Base-by-base conservation (phyloP, 2,888 invertebrate species). In the Cryptus armator region DNA sequence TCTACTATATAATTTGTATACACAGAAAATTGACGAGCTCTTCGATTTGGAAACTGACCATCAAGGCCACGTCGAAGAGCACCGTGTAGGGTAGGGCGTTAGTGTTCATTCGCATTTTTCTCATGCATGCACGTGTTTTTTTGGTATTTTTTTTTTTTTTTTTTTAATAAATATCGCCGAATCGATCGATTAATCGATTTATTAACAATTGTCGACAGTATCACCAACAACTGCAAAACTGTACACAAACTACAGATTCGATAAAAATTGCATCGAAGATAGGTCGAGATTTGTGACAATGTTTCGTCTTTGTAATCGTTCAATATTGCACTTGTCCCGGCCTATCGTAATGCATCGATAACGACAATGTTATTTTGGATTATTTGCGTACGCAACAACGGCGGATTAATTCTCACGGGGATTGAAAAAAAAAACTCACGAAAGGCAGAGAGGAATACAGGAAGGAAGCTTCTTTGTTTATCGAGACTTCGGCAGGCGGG, bases 301-400 rank as follows among this genome's bases (percentile, higher is more conserved):
- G 93, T 94, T 93, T 90, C 90, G 90, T 90, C 80, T 72, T 74
- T 24, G 78, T 84, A 82, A 80, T 86, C 80, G 83, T 86, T 87
- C 90, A 94, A 94, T 94, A 94, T 94, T 94, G 94, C 94, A 94
- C 94, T 94, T 93, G 94, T 94, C 94, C 94, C 94, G 94, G 94
- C 94, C 94, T 94, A 93, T 94, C 93, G 90, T 87, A 91, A 91
- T 93, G 93, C 93, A 93, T 88, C 83, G 83, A 88, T 89, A 29
- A 86, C 87, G 74, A 82, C 88, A 62, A 9, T 82, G 66, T 71
- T 29, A 14, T 44, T 46, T 66, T n/a, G 43, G n/a, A 32, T 70
- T 64, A 43, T 44, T 53, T 19, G 0, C 44, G 9, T 14, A 24
- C 24, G 24, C 46, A 24, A 24, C 29, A 10, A 51, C 19, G 14